These are phyloP conservation scores for Oscheius sp. DNA, from an alignment of 2,888 invertebrate genomes.

Conservation along the genomic window DNA sequence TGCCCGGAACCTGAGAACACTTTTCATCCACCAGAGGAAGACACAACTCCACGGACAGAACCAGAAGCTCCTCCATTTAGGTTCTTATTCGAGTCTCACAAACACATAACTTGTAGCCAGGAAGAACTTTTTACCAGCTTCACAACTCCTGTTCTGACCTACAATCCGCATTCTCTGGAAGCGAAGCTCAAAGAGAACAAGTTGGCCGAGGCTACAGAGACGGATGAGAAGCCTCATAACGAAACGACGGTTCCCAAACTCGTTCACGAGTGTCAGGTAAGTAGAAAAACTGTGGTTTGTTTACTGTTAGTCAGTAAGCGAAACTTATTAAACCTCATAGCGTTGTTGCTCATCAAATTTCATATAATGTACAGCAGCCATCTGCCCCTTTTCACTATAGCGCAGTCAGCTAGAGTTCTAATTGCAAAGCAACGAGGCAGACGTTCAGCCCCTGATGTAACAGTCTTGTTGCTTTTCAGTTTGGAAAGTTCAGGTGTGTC, in stretches of 20 bases:
- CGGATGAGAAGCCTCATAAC: not conserved
- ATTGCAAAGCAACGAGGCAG: too few relatives aligned
- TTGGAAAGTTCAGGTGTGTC: conserved; percentile 58
- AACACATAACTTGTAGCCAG: conserved; percentile 7
- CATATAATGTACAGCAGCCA: too few relatives aligned
- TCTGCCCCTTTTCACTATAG: too few relatives aligned
- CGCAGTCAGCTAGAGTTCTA: too few relatives aligned
- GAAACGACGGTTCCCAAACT: not conserved
- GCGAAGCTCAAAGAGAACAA: conserved; percentile 13
- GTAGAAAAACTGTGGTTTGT: not conserved
- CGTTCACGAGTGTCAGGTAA: conserved; percentile 10
- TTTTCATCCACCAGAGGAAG: not conserved
- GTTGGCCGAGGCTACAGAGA: not conserved
- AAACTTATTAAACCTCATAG: too few relatives aligned
- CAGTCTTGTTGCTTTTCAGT: not conserved
- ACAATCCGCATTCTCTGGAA: conserved; percentile 13
- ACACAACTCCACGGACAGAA: not conserved
- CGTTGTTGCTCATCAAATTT: too few relatives aligned
- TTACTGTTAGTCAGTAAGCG: too few relatives aligned
- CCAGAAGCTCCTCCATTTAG: too few relatives aligned
- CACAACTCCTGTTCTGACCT: not conserved
- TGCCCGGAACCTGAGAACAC: not conserved
- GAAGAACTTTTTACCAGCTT: conserved; percentile 14
- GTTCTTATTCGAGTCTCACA: too few relatives aligned
- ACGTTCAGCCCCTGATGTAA: not conserved